These are phyloP conservation scores for Prolemur simus DNA, from an alignment of 2,113 vertebrate genomes.

Conservation along the genomic window DNA sequence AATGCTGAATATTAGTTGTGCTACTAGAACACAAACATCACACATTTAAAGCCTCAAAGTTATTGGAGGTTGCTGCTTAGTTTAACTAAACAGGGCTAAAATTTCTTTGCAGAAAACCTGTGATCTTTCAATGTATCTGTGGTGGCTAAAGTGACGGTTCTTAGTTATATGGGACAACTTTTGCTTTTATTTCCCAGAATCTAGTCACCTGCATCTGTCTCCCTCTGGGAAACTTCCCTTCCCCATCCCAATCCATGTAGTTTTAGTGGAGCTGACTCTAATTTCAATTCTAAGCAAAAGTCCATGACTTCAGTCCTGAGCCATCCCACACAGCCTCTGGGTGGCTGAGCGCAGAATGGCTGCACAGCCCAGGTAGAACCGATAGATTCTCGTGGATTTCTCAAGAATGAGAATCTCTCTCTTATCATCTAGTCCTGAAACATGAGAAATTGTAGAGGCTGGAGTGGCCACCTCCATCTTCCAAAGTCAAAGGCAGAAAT, in stretches of 20 bases:
- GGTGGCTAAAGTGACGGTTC: background rate
- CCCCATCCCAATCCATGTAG: too few relatives aligned
- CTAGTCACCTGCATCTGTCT: background rate
- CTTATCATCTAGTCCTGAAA: background rate
- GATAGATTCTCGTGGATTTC: background rate
- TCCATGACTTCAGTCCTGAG: background rate
- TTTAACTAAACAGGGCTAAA: background rate
- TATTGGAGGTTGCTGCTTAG: background rate
- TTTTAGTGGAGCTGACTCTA: background rate
- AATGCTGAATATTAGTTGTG: background rate
- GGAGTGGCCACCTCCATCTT: too few relatives aligned
- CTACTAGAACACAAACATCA: background rate
- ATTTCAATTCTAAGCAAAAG: background rate
- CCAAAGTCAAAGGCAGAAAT: background rate
- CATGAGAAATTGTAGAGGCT: accelerated
- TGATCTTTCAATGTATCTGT: background rate
- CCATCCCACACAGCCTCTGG: background rate
- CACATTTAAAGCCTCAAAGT: background rate
- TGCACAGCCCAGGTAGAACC: background rate
- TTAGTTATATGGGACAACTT: background rate
- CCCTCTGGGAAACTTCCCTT: background rate
- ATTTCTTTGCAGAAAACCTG: background rate
- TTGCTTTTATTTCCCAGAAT: background rate
- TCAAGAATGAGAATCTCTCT: background rate
- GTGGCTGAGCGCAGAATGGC: accelerated